These are phyloP conservation scores for Rhinella marina DNA, from an alignment of 2,797 vertebrate species.

Conservation along the genomic window DNA sequence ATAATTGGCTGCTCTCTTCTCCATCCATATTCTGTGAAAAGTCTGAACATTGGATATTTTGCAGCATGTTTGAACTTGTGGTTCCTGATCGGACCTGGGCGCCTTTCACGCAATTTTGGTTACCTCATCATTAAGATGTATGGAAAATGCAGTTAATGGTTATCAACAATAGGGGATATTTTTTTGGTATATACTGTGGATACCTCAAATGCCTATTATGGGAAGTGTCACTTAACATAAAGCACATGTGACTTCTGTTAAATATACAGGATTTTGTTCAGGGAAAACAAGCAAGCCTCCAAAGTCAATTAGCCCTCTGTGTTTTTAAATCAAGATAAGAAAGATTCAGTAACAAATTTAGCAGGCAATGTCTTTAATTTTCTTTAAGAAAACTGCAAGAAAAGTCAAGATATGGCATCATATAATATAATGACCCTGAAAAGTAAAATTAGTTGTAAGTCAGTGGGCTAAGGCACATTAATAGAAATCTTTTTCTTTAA, in stretches of 20 bases:
- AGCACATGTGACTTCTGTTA: background rate
- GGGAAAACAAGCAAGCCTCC: background rate
- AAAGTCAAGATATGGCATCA: background rate
- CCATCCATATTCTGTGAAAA: background rate
- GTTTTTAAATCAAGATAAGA: background rate
- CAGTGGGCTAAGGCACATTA: slow-evolving; percentile 13
- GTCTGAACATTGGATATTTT: background rate
- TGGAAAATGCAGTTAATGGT: background rate
- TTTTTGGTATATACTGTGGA: background rate
- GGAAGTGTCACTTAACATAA: background rate
- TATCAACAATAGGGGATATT: background rate
- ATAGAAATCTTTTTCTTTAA: slow-evolving; percentile 55
- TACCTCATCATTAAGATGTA: background rate
- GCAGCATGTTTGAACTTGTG: background rate
- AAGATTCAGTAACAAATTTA: background rate
- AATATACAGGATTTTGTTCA: no score
- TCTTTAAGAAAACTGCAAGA: background rate
- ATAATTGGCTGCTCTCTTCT: background rate
- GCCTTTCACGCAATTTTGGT: background rate
- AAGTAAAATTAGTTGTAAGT: slow-evolving; percentile 47
- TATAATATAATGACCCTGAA: slow-evolving; percentile 8
- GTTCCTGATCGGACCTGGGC: background rate
- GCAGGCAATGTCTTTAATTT: background rate
- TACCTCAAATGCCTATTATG: background rate
- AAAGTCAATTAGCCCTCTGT: background rate